phyloP scores from a whole-genome alignment of 2,888 invertebrate genomes.

The Phalangium opilio region DNA sequence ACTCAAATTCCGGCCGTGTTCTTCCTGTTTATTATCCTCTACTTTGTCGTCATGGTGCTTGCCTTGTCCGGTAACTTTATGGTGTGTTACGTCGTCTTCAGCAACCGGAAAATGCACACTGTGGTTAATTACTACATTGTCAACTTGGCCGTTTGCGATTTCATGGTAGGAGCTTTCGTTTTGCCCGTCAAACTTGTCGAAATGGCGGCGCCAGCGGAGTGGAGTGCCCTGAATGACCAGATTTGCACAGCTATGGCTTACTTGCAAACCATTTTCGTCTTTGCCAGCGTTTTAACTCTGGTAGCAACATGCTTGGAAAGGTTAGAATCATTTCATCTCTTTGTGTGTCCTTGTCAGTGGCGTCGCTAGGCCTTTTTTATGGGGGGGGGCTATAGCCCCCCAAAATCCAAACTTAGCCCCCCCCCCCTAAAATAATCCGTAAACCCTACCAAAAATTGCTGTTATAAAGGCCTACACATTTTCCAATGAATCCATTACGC shows the following conservation, averaged over 20 bases:
- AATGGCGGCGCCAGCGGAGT: constrained; percentile 31
- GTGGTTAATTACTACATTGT: constrained; percentile 36
- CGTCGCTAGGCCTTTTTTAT: too few relatives aligned
- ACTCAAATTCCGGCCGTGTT: constrained; percentile 28
- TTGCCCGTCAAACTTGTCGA: constrained; percentile 35
- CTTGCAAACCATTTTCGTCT: constrained; percentile 34
- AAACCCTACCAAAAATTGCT: too few relatives aligned
- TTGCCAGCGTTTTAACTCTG: constrained; percentile 34
- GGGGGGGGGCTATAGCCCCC: too few relatives aligned
- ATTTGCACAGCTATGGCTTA: constrained; percentile 31
- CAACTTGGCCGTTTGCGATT: constrained; percentile 33
- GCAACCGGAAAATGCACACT: constrained; percentile 34
- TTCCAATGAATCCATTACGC: too few relatives aligned
- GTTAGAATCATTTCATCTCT: constrained; percentile 25
- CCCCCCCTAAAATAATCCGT: too few relatives aligned
- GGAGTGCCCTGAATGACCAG: constrained; percentile 30
- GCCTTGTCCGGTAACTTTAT: constrained; percentile 31
- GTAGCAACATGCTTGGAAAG: constrained; percentile 36
- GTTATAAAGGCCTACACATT: too few relatives aligned
- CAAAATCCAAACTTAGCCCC: too few relatives aligned
- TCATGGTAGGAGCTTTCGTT: constrained; percentile 33
- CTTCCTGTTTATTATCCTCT: constrained; percentile 26
- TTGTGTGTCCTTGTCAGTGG: too few relatives aligned
- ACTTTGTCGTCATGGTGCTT: constrained; percentile 28
- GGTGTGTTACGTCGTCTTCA: constrained; percentile 32